phyloP scores from a whole-genome alignment of 2,113 vertebrate genomes.

The Phocoena sinus region DNA sequence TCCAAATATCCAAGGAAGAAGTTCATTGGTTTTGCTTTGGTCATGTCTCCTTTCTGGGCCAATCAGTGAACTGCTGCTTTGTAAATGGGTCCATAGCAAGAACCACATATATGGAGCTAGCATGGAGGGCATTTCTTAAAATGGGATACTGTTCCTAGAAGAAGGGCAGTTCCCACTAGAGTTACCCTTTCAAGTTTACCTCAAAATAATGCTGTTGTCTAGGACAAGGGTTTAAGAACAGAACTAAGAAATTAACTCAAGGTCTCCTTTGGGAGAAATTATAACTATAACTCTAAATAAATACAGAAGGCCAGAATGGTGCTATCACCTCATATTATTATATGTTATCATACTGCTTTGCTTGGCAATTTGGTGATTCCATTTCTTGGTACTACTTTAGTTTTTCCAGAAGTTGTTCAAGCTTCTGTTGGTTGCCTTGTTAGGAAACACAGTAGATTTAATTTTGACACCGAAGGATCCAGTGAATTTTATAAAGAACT shows the following conservation, averaged over 20 bases:
- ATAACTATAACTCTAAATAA: not conserved
- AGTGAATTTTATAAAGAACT: not conserved
- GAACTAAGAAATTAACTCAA: not conserved
- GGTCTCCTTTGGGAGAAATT: not conserved
- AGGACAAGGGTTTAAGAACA: not conserved
- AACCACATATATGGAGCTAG: not conserved
- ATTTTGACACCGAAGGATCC: not conserved
- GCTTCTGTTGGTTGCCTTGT: not conserved
- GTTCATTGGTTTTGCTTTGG: not conserved
- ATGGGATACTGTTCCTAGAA: not conserved
- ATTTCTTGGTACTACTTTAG: not conserved
- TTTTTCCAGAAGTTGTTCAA: not conserved
- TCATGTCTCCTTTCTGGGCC: not conserved
- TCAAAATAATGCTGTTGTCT: not conserved
- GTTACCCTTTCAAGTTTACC: not conserved
- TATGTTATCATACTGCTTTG: not conserved
- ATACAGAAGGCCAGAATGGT: not conserved
- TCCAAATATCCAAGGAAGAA: not conserved
- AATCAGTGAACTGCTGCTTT: not conserved
- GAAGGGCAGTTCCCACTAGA: not conserved
- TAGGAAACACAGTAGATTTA: not conserved
- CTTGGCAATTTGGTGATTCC: not conserved
- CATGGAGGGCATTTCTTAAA: not conserved
- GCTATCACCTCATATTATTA: not conserved
- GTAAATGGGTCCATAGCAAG: not conserved